Base-by-base conservation (phyloP, 2,113 vertebrate genomes). In the Oryzias javanicus region DNA sequence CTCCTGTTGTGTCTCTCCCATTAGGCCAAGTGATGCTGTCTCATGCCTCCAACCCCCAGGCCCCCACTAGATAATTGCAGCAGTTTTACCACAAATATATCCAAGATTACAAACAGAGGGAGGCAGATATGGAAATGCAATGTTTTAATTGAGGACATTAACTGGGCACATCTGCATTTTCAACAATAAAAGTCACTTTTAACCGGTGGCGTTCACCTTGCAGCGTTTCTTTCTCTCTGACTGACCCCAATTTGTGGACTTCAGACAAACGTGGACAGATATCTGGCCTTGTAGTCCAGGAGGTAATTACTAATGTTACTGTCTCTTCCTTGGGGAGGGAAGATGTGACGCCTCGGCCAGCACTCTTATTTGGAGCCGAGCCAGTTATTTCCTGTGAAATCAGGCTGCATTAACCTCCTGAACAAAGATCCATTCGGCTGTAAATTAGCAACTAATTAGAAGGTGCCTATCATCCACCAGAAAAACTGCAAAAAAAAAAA, bases 361-460 rank as follows among this genome's bases (percentile, higher is more conserved):
- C 24, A 15, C 64, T 79, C 52, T 61, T 12, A 64, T 79, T 82
- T 81, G 86, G 83, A 86, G 71, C 55, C 2, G 6, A 78, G 75
- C 76, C 85, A 85, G 76, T 76, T 72, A 61, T 77, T 86, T 88
- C 74, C 76, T 59, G 49, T 71, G 72, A 74, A 82, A 85, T 78
- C 80, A 60, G 64, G 41, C 70, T 29, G 66, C 68, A 84, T 90
- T 81, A 81, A 82, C 80, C 85, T 90, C 82, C 55, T 76, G 78
- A 74, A 89, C 81, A 75, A 76, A 65, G 71, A 85, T 70, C 81
- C 68, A 67, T 82, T 74, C 20, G 63, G 42, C 72, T 78, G 72
- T 74, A 89, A 90, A 86, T 87, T 82, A 88, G 78, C 66, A 67
- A 50, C 82, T 84, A 86, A 90, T 90, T 90, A 88, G 76, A 88